Evolutionary conservation across 2,888 invertebrate species (phyloP), one percentile per base, ranked within the genome.

Genomic region (Candidula unifasciata): DNA sequence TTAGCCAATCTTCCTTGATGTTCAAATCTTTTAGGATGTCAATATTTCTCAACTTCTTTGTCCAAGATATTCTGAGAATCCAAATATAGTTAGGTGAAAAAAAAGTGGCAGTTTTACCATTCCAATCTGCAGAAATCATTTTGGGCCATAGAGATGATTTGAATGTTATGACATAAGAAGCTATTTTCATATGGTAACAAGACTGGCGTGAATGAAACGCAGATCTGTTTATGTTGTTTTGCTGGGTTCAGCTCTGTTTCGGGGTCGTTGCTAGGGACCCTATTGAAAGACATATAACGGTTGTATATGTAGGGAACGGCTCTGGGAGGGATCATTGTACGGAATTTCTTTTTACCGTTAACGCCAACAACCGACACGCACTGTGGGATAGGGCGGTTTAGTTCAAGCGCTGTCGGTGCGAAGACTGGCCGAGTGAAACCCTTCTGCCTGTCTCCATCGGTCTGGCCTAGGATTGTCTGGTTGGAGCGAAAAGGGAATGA

Each of bases 281-380:
- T 13, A 2, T 54, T 35, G 57, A 54, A 78, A n/a, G 76, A 69
- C 77, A 69, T 77, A 57, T 77, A 82, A 30, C 82, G 13, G 18
- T 76, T 82, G 37, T 82, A 82, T 27, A 82, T 66, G 64, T 64
- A 76, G 2, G 82, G 82, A n/a, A 82, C 74, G 2, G 74, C 10
- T 57, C 74, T 35, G 0, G 82, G n/a, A 5, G 74, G 82, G 0
- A 82, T 44, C 13, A 54, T 8, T 16, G 69, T 57, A 60, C 82
- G n/a, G 77, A 64, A 33, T 21, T n/a, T 57, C 52, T 83, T 60
- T 33, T 77, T 68, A 2, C 64, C 77, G 13, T 57, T 57, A 0
- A 69, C 35, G 16, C 69, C 64, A 2, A 83, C 54, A 69, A 83
- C 69, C 18, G 77, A 76, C 54, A 76, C 68, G 68, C 68, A 54